Evolutionary conservation across 2,113 vertebrate genomes (phyloP).

Genomic region (Odontophorus gujanensis): DNA sequence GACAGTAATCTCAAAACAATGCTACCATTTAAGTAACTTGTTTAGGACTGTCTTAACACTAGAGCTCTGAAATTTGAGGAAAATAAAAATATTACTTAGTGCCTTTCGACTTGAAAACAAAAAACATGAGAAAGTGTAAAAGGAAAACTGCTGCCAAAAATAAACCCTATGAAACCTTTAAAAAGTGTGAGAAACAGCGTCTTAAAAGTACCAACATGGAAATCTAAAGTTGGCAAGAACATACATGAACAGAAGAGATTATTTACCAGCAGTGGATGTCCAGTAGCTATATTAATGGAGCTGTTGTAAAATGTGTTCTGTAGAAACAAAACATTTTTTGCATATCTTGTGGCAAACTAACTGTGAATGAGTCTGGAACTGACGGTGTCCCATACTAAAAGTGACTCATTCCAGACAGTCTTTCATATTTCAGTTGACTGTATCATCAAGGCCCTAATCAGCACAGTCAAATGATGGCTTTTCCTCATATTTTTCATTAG

Average conservation of each 20-base stretch:
- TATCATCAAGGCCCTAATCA: neutral
- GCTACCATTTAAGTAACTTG: neutral
- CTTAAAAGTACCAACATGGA: neutral
- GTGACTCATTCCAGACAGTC: neutral
- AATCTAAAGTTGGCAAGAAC: neutral
- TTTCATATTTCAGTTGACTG: neutral
- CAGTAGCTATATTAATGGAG: neutral
- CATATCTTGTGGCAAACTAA: neutral
- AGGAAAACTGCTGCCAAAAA: neutral
- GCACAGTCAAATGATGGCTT: neutral
- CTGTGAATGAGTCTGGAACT: neutral
- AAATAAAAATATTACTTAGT: neutral
- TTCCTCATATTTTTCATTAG: neutral
- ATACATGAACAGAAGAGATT: neutral
- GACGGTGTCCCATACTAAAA: neutral
- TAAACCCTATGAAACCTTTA: neutral
- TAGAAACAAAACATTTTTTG: neutral
- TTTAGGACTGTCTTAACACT: neutral
- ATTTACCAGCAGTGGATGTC: neutral
- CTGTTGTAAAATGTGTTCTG: neutral
- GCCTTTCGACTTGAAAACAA: neutral
- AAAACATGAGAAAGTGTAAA: neutral
- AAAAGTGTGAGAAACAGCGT: neutral
- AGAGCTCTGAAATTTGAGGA: neutral
- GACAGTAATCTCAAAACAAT: neutral